These are phyloP conservation scores for Myathropa florea DNA, from an alignment of 2,888 invertebrate genomes.

Conservation along the genomic window DNA sequence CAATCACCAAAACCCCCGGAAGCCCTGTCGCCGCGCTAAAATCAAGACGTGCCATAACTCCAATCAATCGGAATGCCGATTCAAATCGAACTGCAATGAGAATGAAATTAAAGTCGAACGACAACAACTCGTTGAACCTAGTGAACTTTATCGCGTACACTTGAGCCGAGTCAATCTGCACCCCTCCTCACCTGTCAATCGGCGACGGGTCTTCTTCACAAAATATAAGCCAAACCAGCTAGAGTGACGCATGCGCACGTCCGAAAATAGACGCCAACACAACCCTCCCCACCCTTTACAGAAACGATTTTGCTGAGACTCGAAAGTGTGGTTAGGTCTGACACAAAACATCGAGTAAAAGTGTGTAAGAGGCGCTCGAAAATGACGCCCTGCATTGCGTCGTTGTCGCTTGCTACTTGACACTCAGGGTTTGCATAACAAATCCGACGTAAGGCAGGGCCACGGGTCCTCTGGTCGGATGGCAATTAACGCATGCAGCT, in stretches of 20 bases:
- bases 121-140: background rate
- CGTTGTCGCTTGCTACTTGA: slow-evolving; percentile 5
- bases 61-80: background rate
- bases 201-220: background rate
- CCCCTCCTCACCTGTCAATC: background rate
- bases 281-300: no score
- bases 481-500: slow-evolving; percentile 49
- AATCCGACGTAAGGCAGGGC: slow-evolving; percentile 4
- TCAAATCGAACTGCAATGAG: background rate
- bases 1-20: background rate
- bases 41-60: background rate
- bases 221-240: no score
- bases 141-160: background rate
- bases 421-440: slow-evolving; percentile 27
- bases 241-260: background rate
- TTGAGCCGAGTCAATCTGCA: background rate
- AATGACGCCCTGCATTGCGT: slow-evolving; percentile 1
- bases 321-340: background rate
- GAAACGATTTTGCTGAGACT: background rate
- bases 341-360: slow-evolving; percentile 11
- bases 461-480: slow-evolving; percentile 4
- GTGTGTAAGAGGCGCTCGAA: background rate
- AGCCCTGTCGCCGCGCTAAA: no score
- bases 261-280: no score
- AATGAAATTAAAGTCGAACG: background rate